Evolutionary conservation across 2,888 invertebrate species (phyloP).

Genomic region (Tuberolachnus salignus): DNA sequence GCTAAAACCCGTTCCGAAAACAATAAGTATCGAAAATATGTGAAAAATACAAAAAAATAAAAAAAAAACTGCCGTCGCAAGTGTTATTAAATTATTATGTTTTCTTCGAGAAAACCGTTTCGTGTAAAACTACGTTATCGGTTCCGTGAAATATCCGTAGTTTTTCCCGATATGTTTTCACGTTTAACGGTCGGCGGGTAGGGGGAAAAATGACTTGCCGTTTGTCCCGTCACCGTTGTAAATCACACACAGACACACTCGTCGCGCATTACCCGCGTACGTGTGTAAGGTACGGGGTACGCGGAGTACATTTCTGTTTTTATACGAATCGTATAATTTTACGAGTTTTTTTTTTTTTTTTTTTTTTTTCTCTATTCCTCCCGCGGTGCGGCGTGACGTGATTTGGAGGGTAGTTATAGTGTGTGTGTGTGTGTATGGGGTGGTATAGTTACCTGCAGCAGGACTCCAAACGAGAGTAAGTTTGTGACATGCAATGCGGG

Average conservation of each 20-base stretch:
- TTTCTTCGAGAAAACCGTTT: conserved; percentile 18
- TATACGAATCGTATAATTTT: conserved; percentile 55
- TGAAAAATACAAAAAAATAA: conserved; percentile 7
- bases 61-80: background rate
- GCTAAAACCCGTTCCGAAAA: background rate
- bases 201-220: background rate
- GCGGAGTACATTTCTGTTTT: conserved; percentile 28
- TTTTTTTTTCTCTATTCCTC: conserved; percentile 42
- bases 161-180: conserved; percentile 6
- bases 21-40: too few species aligned
- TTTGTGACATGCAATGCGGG: conserved; percentile 47
- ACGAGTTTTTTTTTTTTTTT: too few species aligned
- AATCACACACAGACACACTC: conserved; percentile 46
- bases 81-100: background rate
- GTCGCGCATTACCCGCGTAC: background rate
- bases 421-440: background rate
- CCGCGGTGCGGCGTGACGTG: conserved; percentile 28
- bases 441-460: background rate
- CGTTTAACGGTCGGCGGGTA: too few species aligned
- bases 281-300: background rate
- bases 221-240: conserved; percentile 8
- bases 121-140: conserved; percentile 20
- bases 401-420: conserved; percentile 37
- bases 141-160: conserved; percentile 19
- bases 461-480: conserved; percentile 51